Evolutionary conservation across 2,888 invertebrate species (phyloP), one percentile per base, ranked within the genome.

Genomic region (Diplolepis rosae): DNA sequence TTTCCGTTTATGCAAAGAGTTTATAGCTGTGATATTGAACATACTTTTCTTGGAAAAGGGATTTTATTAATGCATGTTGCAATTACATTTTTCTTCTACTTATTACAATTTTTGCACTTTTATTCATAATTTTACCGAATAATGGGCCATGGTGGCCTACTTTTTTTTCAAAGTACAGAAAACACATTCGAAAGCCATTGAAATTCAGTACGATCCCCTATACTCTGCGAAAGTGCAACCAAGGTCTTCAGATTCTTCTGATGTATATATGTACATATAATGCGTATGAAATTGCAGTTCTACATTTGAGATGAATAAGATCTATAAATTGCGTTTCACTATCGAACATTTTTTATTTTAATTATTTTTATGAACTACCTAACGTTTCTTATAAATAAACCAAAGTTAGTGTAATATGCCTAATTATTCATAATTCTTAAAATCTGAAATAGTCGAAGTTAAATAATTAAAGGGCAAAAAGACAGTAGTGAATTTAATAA

Each of bases 221-320:
- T 82, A 79, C 77, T 81, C 83, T 81, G 84, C 85, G 85, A 87
- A 87, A 87, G 87, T 83, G 80, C 82, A 84, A 77, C 77, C 82
- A 83, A 82, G 82, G 83, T 83, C 80, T 50, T 11, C 11, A 7
- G 13, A 50, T 27, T 50, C 27, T 50, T 50, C 50, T 24, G 24
- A 50, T 50, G 13, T 24, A 50, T 11, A 18, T 11, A 50, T 50
- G 18, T 42, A 22, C 48, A 13, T 50, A 50, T 50, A 50, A 18
- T 50, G 50, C 50, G 13, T 50, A 27, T 50, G 27, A 4, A 1
- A 24, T 50, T 11, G 50, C 27, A 27, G 50, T 50, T 50, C 27
- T 27, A 50, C 50, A 50, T 50, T 50, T 24, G 27, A 24, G 22
- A 24, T 22, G 27, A 24, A 24, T 24, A 50, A 24, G 50, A 24